Evolutionary conservation across 2,888 invertebrate genomes (phyloP), one percentile per base, ranked within the genome.

Genomic region (Drosophila aldrichi): DNA sequence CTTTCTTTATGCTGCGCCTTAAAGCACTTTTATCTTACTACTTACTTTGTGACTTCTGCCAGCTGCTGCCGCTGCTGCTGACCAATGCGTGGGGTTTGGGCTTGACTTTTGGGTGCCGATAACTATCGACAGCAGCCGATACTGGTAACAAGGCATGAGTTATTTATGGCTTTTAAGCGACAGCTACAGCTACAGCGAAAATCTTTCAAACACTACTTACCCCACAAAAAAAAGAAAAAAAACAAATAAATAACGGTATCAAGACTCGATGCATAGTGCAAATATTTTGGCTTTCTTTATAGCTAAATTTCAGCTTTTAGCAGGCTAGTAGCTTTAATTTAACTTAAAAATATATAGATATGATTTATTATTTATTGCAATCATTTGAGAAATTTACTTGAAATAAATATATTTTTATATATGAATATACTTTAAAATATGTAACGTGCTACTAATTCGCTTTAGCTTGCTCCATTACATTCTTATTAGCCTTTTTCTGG

Each of bases 131-230:
- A 88, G 90, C 70, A 64, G 67, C 61, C 78, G 78, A 89, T 83
- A 79, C 66, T 74, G 75, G 73, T 68, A 72, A 74, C 75, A 81
- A 71, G 73, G 43, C 86, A 87, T 87, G 90, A 87, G 90, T 87
- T 87, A 87, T 87, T 87, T 87, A 87, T 87, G 88, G 77, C 74
- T 85, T 88, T 80, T 76, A 80, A 89, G 85, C 79, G 79, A 88
- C 82, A 85, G 78, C 70, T 49, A 60, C 81, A 85, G 77, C 70
- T 52, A 59, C 62, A 83, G 79, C 75, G 59, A 72, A 70, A 79
- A 76, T 76, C 76, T 63, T 49, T 36, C 49, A 60, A 62, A 49
- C 40, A 57, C 69, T 66, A 43, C 55, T 69, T 51, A 62, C 29
- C 51, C 36, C 36, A 38, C 51, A 43, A 56, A 58, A 14, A 40